Evolutionary conservation across 37 sponge, comb jelly and placozoan genomes (phyloP).

Genomic region (Hexactinellida sp.): DNA sequence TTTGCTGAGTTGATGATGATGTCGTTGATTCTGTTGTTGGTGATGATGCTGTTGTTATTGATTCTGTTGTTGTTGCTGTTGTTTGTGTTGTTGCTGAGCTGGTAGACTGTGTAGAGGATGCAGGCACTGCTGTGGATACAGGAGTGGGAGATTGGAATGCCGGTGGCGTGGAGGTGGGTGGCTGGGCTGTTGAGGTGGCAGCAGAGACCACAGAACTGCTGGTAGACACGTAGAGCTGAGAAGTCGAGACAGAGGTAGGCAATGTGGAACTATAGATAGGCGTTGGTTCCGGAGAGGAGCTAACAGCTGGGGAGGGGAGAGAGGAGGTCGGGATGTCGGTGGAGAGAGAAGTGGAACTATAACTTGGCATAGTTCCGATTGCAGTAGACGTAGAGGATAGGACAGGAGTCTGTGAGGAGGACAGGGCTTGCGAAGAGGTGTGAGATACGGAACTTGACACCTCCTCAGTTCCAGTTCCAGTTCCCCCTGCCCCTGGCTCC

Average conservation of each 20-base stretch:
- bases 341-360: neutral
- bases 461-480: no score
- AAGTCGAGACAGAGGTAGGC: no score
- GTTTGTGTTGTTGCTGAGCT: neutral
- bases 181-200: neutral
- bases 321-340: neutral
- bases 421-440: no score
- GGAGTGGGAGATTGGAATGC: neutral
- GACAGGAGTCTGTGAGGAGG: no score
- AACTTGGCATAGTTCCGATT: neutral
- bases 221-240: neutral
- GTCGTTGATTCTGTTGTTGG: neutral
- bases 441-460: no score
- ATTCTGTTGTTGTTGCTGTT: neutral
- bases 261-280: no score
- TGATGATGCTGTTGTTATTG: neutral
- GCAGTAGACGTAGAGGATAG: neutral
- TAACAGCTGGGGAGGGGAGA: neutral
- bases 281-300: neutral
- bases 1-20: neutral
- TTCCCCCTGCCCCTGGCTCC: no score
- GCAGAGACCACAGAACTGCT: neutral
- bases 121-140: neutral
- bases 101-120: neutral
- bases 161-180: neutral